Base-by-base conservation (phyloP, 2,797 vertebrate genomes). In the Amniataba percoides region DNA sequence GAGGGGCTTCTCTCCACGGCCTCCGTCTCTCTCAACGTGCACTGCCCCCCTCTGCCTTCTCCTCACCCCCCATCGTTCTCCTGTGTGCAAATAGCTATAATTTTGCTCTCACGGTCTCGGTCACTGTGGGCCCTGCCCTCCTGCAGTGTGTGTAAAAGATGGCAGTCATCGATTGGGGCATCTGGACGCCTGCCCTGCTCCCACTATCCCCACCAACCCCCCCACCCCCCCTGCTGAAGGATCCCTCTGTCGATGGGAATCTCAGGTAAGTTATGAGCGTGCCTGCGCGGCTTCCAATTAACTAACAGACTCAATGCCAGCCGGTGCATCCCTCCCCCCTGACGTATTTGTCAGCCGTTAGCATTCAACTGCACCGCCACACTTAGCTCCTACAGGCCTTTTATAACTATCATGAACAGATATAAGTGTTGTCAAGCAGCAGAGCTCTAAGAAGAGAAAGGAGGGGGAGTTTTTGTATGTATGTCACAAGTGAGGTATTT, bases 161-260 rank as follows among this genome's bases (percentile, higher is more conserved):
- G 92, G 85, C 80, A 84, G 83, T 59, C 78, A 92, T 93, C 63
- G 88, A 94, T 89, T 69, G 66, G 75, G 77, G 71, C 73, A 80
- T 86, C 79, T 72, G 59, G 84, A 86, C 66, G 68, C 82, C 85
- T 60, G 39, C 65, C 36, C 74, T 40, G n/a, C 46, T 39, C 15
- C 46, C 25, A 36, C 34, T 36, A 31, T 31, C 27, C 27, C 40
- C 57, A n/a, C n/a, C 34, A 23, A 40, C 42, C 57, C 18, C 25
- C 18, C 36, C 23, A 7, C 16, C 19, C 19, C 43, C 2, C 4
- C 11, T n/a, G 16, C 56, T 85, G 85, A 88, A 90, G 80, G 77
- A 92, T 89, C 62, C 69, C 82, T 89, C 43, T 90, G 90, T 91
- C 89, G 78, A 92, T 93, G 65, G 65, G 78, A 87, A 91, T 89